A percentile compares a stretch with the other conserved stretches of the same genome.
Conservation (phyloP, 1,140 invertebrate genomes). For the Drosophila mayri region DNA sequence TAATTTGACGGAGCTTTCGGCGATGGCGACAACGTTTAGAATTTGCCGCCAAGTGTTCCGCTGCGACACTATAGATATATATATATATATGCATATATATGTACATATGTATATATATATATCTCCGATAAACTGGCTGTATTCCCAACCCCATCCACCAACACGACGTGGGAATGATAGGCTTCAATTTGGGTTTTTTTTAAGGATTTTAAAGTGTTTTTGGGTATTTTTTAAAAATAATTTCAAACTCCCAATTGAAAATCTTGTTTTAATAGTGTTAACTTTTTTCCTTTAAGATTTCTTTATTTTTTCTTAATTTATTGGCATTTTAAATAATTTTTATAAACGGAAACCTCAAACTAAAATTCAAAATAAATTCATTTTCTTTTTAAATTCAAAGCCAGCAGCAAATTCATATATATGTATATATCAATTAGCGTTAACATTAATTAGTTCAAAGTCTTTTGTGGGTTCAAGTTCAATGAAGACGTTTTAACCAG, state of each 20-base stretch:
- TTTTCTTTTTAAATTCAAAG: not conserved
- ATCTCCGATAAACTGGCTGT: not conserved
- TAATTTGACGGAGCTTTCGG: constrained; percentile 63
- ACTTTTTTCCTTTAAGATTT: not conserved
- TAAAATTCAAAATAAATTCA: not conserved
- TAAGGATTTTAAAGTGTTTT: not conserved
- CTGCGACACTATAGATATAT: not conserved
- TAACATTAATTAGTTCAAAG: constrained; percentile 4
- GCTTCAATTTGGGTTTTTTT: not conserved
- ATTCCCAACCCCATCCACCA: constrained; percentile 1
- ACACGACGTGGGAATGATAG: not conserved
- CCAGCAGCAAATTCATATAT: not conserved
- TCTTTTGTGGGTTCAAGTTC: constrained; percentile 1
- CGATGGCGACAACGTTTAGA: constrained; percentile 57
- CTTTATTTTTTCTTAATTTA: not conserved
- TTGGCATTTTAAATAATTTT: no score
- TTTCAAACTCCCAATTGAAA: no score
- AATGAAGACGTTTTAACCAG: constrained; percentile 8
- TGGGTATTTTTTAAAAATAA: not conserved
- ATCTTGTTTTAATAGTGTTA: no score
- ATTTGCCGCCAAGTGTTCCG: constrained; percentile 50
- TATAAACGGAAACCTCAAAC: not conserved
- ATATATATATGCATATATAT: not conserved
- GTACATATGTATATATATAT: not conserved
- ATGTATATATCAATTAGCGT: not conserved